A percentile compares a stretch with the other conserved stretches of the same genome.
phyloP scores from a whole-genome alignment of 2,888 invertebrate species.

The Synanthedon formicaeformis region DNA sequence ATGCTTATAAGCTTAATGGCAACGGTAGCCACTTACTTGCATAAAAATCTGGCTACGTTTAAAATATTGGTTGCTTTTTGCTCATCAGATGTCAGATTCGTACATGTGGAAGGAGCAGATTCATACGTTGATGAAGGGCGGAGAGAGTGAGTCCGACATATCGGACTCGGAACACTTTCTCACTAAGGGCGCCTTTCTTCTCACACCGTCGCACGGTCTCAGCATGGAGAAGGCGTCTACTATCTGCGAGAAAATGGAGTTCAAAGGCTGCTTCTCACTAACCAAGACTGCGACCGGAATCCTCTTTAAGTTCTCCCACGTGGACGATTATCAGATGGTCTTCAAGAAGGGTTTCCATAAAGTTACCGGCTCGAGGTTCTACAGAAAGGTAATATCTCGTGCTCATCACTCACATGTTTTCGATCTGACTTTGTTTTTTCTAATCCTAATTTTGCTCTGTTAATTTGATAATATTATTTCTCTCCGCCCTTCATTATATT shows the following conservation, averaged over 20 bases:
- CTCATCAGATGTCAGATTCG: slow-evolving; percentile 58
- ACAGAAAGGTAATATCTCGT: slow-evolving; percentile 78
- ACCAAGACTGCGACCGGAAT: slow-evolving; percentile 91
- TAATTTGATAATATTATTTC: neutral
- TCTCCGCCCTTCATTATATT: neutral
- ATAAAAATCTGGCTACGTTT: neutral
- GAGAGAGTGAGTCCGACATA: slow-evolving; percentile 84
- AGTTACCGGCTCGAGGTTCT: slow-evolving; percentile 86
- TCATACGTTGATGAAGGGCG: slow-evolving; percentile 73
- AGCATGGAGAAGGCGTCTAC: slow-evolving; percentile 87
- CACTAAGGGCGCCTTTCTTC: slow-evolving; percentile 84
- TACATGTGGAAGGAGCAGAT: slow-evolving; percentile 69
- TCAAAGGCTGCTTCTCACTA: slow-evolving; percentile 86
- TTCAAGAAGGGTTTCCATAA: slow-evolving; percentile 90
- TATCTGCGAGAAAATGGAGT: slow-evolving; percentile 90
- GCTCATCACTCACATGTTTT: too few species aligned
- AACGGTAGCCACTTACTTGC: too few species aligned
- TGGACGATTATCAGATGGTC: slow-evolving; percentile 87
- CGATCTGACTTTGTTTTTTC: too few species aligned
- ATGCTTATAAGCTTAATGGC: too few species aligned
- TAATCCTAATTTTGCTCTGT: neutral
- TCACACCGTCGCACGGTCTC: slow-evolving; percentile 88
- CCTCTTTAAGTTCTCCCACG: slow-evolving; percentile 88
- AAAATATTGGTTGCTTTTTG: neutral
- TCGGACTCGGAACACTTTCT: slow-evolving; percentile 82